Evolutionary conservation across 2,797 vertebrate genomes (phyloP).

Genomic region (Myiotriccus ornatus): DNA sequence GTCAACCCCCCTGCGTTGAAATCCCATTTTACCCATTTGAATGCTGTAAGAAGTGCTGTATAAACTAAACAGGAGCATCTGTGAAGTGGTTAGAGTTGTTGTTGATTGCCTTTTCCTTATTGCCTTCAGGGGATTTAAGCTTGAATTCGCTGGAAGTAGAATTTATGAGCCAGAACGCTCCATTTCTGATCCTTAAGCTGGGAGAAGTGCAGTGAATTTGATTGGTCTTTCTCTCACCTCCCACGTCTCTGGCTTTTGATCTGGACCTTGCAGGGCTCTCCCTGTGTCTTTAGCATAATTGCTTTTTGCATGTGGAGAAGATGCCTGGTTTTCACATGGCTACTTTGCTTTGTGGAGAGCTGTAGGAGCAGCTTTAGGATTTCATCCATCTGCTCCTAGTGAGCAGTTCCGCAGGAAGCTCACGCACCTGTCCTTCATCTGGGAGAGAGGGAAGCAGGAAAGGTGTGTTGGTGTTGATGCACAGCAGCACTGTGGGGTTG

Average conservation of each 20-base stretch:
- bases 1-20: slow-evolving; percentile 63
- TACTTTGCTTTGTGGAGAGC: background rate
- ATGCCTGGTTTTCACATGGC: background rate
- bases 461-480: background rate
- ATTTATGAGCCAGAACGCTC: slow-evolving; percentile 66
- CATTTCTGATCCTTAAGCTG: slow-evolving; percentile 48
- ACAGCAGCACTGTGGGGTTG: accelerated
- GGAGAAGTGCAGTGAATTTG: background rate
- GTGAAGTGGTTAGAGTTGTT: slow-evolving; percentile 63
- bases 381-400: background rate
- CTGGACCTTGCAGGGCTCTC: slow-evolving; percentile 5
- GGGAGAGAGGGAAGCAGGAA: background rate
- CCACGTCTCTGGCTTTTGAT: background rate
- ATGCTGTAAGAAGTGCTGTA: slow-evolving; percentile 37
- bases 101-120: slow-evolving; percentile 58
- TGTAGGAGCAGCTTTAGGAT: background rate
- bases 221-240: background rate
- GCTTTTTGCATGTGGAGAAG: background rate
- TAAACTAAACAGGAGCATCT: slow-evolving; percentile 66
- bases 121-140: slow-evolving; percentile 57
- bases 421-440: background rate
- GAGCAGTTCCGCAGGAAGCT: background rate
- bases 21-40: slow-evolving; percentile 65
- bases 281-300: background rate
- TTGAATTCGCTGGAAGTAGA: slow-evolving; percentile 51